Percentiles rank a stretch among this genome's conserved stretches.
phyloP scores from a whole-genome alignment of 2,888 invertebrate species.

The Macrosiphum euphorbiae region DNA sequence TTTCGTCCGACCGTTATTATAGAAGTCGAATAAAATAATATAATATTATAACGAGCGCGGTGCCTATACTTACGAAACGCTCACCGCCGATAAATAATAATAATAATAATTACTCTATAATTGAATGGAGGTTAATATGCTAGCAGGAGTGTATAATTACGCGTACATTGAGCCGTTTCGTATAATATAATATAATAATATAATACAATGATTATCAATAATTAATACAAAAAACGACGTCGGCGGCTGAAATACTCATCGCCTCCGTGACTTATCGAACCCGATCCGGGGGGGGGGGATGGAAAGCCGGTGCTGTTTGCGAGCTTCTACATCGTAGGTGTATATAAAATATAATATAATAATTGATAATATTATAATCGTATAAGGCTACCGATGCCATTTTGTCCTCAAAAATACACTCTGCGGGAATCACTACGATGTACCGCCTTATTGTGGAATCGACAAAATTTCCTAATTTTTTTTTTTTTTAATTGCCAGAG shows the following conservation, averaged over 20 bases:
- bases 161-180: background rate
- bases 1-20: background rate
- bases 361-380: background rate
- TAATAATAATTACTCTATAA: conserved; percentile 1
- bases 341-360: background rate
- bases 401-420: too few species aligned
- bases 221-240: background rate
- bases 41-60: background rate
- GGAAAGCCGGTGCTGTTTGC: background rate
- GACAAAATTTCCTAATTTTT: too few species aligned
- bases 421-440: too few species aligned
- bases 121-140: background rate
- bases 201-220: too few species aligned
- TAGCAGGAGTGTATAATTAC: background rate
- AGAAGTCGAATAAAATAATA: background rate
- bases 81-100: background rate
- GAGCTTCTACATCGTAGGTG: background rate
- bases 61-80: background rate
- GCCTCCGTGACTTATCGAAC: background rate
- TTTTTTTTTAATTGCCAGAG: too few species aligned
- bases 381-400: too few species aligned
- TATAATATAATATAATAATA: background rate
- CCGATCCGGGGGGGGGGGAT: background rate
- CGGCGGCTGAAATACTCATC: background rate
- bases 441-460: too few species aligned